Conservation (phyloP, 2,888 invertebrate genomes). For the Andrena marginata region DNA sequence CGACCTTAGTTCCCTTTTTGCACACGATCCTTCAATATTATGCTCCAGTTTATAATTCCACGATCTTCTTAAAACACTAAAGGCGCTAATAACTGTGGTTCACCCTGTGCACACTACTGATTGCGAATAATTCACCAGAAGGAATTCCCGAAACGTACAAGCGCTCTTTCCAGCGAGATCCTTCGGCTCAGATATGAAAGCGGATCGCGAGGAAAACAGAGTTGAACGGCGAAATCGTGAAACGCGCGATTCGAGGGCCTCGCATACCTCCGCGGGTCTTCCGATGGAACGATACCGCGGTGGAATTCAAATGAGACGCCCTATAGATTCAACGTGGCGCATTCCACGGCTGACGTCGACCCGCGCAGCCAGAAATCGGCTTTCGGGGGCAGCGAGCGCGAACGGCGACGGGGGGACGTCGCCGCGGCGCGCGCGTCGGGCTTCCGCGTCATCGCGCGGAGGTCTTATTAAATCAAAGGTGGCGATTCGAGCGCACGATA, state of each 20-base stretch:
- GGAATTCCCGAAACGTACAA: slow-evolving; percentile 21
- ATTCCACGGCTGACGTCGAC: slow-evolving; percentile 60
- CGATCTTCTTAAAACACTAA: no score
- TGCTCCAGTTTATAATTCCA: no score
- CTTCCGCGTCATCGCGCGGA: slow-evolving; percentile 71
- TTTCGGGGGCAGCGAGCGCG: background rate
- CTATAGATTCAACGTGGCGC: slow-evolving; percentile 49
- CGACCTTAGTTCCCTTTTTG: no score
- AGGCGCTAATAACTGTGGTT: no score
- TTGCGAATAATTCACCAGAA: slow-evolving; percentile 19
- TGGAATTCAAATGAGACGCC: slow-evolving; percentile 76
- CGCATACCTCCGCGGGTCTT: slow-evolving; percentile 68
- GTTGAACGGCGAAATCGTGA: slow-evolving; percentile 45
- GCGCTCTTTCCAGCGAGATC: slow-evolving; percentile 9
- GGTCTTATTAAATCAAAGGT: slow-evolving; percentile 75
- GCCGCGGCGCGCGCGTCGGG: slow-evolving; percentile 65
- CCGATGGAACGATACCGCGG: slow-evolving; percentile 77
- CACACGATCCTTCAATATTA: no score
- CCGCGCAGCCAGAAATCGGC: slow-evolving; percentile 56
- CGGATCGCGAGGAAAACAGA: slow-evolving; percentile 30
- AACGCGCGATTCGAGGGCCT: slow-evolving; percentile 43
- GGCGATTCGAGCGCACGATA: slow-evolving; percentile 64
- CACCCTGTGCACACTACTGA: background rate
- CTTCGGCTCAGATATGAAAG: slow-evolving; percentile 7
- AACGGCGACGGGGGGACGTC: slow-evolving; percentile 27